These are phyloP conservation scores for Tetragnatha montana DNA, from an alignment of 2,888 invertebrate genomes.

Conservation along the genomic window DNA sequence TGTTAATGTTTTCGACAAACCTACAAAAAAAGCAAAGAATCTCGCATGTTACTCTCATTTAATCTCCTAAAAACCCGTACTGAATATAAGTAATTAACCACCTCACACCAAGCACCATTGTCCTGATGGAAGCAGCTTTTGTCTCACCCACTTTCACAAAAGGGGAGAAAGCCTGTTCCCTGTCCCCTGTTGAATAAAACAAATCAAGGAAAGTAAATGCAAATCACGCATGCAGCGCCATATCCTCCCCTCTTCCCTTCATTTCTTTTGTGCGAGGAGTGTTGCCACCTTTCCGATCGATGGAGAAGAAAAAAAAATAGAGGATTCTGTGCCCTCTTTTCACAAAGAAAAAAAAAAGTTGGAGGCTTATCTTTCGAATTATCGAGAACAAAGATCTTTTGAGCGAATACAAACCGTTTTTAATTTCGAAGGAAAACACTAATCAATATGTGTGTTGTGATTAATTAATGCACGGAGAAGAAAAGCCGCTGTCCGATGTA, in stretches of 20 bases:
- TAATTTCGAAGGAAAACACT: background rate
- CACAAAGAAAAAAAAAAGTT: background rate
- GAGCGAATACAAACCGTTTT: background rate
- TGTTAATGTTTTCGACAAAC: no score
- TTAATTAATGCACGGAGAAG: background rate
- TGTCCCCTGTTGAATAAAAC: constrained; percentile 53
- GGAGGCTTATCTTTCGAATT: background rate
- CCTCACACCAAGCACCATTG: background rate
- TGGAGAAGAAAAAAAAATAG: background rate
- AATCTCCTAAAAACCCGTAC: background rate
- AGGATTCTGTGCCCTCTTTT: background rate
- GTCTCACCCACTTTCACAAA: constrained; percentile 17
- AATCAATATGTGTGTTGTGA: background rate
- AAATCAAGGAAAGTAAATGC: constrained; percentile 67
- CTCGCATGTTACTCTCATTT: background rate
- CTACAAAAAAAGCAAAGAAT: no score
- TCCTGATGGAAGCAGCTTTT: background rate
- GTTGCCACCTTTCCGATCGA: constrained; percentile 1
- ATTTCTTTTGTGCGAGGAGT: constrained; percentile 1
- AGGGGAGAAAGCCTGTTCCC: constrained; percentile 21
- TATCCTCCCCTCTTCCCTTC: background rate
- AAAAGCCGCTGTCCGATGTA: background rate
- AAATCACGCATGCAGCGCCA: constrained; percentile 33
- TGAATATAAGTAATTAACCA: background rate
- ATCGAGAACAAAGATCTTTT: background rate